These are phyloP conservation scores for Caloenas nicobarica DNA, from an alignment of 2,113 vertebrate species.

Conservation along the genomic window DNA sequence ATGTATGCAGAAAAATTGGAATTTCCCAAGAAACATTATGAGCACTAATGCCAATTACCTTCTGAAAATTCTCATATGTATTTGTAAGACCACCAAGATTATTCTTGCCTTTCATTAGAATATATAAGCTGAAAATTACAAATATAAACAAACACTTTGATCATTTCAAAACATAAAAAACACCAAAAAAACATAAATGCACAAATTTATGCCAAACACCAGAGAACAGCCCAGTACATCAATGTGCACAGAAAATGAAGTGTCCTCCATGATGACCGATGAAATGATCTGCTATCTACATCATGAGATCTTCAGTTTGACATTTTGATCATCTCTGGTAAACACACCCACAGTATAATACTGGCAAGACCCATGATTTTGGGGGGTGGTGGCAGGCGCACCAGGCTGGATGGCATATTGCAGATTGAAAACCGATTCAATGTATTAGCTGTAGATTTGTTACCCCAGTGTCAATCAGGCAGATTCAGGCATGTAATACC, in stretches of 20 bases:
- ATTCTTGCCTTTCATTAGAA: background rate
- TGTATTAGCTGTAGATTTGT: background rate
- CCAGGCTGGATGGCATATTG: background rate
- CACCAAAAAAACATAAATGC: background rate
- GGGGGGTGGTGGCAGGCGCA: background rate
- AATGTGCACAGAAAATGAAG: background rate
- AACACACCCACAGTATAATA: background rate
- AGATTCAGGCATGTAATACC: background rate
- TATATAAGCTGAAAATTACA: background rate
- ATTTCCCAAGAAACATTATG: background rate
- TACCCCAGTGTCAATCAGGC: background rate
- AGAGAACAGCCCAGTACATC: background rate
- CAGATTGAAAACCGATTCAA: background rate
- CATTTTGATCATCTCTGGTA: background rate
- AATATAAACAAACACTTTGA: background rate
- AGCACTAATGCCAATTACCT: background rate
- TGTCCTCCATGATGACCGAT: background rate
- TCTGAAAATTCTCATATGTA: background rate
- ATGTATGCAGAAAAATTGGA: background rate
- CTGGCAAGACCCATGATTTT: rapidly evolving
- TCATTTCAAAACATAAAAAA: background rate
- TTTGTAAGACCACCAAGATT: background rate
- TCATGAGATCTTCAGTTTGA: background rate
- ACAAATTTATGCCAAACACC: background rate
- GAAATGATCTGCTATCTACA: background rate